A percentile compares a stretch with the other conserved stretches of the same genome.
Evolutionary conservation across 1,140 invertebrate genomes (phyloP).

Genomic region (Bombus affinis): DNA sequence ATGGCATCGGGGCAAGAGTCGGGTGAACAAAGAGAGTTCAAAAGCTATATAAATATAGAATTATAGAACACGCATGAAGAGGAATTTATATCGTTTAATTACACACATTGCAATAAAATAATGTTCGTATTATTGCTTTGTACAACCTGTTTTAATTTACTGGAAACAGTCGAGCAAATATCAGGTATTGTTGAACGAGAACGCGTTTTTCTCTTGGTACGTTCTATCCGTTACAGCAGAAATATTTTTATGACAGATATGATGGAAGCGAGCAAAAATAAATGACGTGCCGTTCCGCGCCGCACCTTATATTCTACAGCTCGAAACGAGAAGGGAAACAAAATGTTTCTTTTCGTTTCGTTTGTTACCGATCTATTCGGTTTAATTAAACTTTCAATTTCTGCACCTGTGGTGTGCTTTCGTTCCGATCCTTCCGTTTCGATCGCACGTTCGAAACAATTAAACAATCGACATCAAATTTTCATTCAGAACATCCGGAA

Average conservation of each 20-base stretch:
- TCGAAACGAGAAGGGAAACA: background rate
- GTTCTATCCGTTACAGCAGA: background rate
- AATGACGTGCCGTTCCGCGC: background rate
- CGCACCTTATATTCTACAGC: background rate
- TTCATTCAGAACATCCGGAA: background rate
- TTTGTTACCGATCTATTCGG: background rate
- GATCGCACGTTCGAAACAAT: background rate
- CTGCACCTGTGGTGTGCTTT: background rate
- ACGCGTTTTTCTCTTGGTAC: background rate
- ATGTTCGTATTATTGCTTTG: no score
- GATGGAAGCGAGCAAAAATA: background rate
- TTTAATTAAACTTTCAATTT: conserved; percentile 8
- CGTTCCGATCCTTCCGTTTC: background rate
- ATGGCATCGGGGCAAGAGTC: background rate
- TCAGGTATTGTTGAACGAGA: no score
- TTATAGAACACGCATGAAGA: background rate
- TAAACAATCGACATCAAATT: background rate
- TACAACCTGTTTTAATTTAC: background rate
- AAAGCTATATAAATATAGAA: background rate
- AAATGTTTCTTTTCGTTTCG: background rate
- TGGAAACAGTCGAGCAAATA: background rate
- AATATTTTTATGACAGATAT: background rate
- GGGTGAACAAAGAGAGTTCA: background rate
- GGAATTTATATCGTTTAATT: conserved; percentile 17
- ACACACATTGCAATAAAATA: background rate